Evolutionary conservation across 2,113 vertebrate species (phyloP).

Genomic region (Albula glossodonta): DNA sequence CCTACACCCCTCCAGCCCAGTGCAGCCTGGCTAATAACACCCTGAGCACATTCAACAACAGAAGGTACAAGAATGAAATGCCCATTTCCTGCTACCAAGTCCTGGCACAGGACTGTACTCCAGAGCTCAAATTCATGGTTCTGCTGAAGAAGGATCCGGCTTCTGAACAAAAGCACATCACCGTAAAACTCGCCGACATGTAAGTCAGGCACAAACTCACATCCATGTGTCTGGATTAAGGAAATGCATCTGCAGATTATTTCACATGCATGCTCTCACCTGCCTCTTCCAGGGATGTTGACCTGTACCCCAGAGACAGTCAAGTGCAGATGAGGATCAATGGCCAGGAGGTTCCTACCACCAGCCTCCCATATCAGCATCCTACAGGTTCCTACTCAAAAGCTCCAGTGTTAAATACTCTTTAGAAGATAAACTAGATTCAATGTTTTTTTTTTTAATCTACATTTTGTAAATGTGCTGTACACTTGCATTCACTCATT

Average conservation of each 20-base stretch:
- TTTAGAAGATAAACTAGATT: too few species aligned
- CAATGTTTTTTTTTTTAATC: background rate
- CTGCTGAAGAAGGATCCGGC: constrained; percentile 66
- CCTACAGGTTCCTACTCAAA: constrained; percentile 43
- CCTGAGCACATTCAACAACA: constrained; percentile 73
- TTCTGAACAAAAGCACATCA: constrained; percentile 57
- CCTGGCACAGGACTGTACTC: constrained; percentile 75
- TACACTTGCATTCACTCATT: too few species aligned
- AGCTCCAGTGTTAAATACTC: too few species aligned
- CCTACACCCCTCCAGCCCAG: constrained; percentile 43
- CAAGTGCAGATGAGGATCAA: constrained; percentile 51
- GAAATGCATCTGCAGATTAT: constrained; percentile 30
- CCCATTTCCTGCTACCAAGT: constrained; percentile 75
- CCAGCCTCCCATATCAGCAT: constrained; percentile 53
- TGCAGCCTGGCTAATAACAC: constrained; percentile 50
- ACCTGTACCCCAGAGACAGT: constrained; percentile 19
- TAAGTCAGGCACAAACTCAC: constrained; percentile 58
- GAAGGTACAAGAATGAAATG: constrained; percentile 61
- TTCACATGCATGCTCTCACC: background rate
- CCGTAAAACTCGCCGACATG: constrained; percentile 69
- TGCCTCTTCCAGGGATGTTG: constrained; percentile 22
- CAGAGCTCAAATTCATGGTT: constrained; percentile 76
- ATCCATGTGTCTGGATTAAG: constrained; percentile 63
- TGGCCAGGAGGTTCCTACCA: constrained; percentile 45
- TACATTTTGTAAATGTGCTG: background rate